Evolutionary conservation across 2,113 vertebrate species (phyloP), one percentile per base, ranked within the genome.

Genomic region (Actinemys pallida): DNA sequence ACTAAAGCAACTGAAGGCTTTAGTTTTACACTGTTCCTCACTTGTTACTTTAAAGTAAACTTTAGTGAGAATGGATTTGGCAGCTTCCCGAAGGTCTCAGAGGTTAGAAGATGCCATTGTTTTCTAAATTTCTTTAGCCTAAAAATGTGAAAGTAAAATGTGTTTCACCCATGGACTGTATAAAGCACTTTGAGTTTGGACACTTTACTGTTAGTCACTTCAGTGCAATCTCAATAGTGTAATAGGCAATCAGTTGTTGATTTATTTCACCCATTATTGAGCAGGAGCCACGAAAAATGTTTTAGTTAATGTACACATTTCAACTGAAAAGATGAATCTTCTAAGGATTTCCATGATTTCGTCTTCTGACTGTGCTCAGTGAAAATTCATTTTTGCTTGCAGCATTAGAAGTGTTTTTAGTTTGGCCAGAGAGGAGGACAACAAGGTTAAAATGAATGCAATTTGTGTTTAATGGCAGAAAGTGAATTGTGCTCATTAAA

Each of bases 161-260:
- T 2, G 5, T 69, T 12, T 6, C 65, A 19, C 45, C 22, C 6
- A 2, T 1, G 3, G 10, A 35, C 17, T 39, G 29, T 0, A 0
- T n/a, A 53, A 62, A 39, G 47, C 0, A 0, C 22, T 31, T 50
- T 83, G 25, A 35, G 56, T 24, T 42, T 54, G 31, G 57, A 29
- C 45, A 39, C 12, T 27, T 19, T 35, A 9, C 12, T 31, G 45
- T 17, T 31, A 49, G 84, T 65, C 69, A 39, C 87, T 87, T 79
- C 76, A 54, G 76, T 79, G 81, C 79, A 89, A 65, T 65, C 54
- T 80, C 56, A 39, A 50, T n/a, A n/a, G 79, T 39, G 62, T 84
- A 90, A 57, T 42, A 85, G 79, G 78, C 52, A 91, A 80, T 90
- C 81, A 5, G 10, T 76, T n/a, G n/a, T 13, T 87, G 75, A 56